Evolutionary conservation across 2,888 invertebrate genomes (phyloP).

Genomic region (Dichetophora obliterata): DNA sequence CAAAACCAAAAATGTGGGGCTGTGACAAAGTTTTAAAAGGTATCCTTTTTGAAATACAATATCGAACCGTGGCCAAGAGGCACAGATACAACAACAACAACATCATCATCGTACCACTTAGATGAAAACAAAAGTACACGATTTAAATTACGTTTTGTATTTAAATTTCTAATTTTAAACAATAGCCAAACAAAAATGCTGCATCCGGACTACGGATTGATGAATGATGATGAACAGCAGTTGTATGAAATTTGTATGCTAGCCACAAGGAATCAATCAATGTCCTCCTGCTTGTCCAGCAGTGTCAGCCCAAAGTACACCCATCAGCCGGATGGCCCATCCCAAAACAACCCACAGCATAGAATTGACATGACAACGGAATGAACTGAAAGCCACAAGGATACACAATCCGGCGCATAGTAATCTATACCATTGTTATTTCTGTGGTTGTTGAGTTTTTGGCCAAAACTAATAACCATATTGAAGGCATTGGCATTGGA

Average conservation of each 20-base stretch:
- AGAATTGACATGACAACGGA: too few relatives aligned
- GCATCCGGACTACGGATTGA: background rate
- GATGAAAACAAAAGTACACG: background rate
- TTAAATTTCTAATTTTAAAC: conserved; percentile 1
- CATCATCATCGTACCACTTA: background rate
- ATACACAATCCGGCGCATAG: too few relatives aligned
- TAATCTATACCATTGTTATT: background rate
- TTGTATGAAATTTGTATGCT: background rate
- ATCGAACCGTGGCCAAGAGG: too few relatives aligned
- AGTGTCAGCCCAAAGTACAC: too few relatives aligned
- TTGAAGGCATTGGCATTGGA: background rate
- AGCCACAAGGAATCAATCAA: conserved; percentile 23
- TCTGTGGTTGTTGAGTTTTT: background rate
- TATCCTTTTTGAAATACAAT: too few relatives aligned
- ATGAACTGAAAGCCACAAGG: too few relatives aligned
- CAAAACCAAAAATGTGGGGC: too few relatives aligned
- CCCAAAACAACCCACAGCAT: too few relatives aligned
- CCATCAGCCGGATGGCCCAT: too few relatives aligned
- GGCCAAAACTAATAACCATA: conserved; percentile 3
- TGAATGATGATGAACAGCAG: background rate
- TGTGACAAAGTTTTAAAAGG: too few relatives aligned
- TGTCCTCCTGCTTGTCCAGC: background rate
- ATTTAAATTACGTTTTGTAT: conserved; percentile 4
- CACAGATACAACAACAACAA: background rate
- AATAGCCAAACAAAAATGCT: background rate